A percentile compares a stretch with the other conserved stretches of the same genome.
phyloP scores from a whole-genome alignment of 2,797 vertebrate genomes.

The Pangasius larnaudii region DNA sequence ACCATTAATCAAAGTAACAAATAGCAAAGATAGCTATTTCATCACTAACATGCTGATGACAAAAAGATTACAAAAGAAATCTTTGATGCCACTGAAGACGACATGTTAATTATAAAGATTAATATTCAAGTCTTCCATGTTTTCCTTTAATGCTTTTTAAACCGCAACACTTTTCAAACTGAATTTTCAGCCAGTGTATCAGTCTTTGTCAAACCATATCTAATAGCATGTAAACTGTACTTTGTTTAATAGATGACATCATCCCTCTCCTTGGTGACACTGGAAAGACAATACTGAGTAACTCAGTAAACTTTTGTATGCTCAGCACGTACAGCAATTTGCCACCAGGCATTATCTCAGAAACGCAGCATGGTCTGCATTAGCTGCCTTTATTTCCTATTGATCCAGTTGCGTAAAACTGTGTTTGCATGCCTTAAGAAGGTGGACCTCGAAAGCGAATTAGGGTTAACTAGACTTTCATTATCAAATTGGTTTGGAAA shows the following conservation, averaged over 20 bases:
- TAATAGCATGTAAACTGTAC: background rate
- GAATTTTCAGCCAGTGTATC: background rate
- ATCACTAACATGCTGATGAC: background rate
- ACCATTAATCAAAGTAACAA: background rate
- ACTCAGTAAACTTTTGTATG: constrained; percentile 34
- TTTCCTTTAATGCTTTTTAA: background rate
- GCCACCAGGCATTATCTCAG: constrained; percentile 48
- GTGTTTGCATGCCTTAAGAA: constrained; percentile 35
- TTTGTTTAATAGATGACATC: background rate
- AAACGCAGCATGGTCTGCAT: constrained; percentile 18
- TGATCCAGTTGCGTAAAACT: constrained; percentile 54
- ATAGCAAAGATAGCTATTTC: too few relatives aligned
- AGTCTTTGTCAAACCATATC: too few relatives aligned
- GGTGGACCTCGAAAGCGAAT: constrained; percentile 45
- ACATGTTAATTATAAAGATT: background rate
- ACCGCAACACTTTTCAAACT: background rate
- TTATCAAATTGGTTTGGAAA: background rate
- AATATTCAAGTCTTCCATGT: background rate
- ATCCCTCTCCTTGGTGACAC: background rate
- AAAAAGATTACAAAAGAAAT: background rate
- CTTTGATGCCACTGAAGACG: background rate
- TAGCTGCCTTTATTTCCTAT: constrained; percentile 55
- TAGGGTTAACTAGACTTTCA: constrained; percentile 39
- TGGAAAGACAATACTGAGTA: background rate
- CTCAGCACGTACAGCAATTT: constrained; percentile 38